A percentile compares a stretch with the other conserved stretches of the same genome.
phyloP scores from a whole-genome alignment of 2,113 vertebrate species.

The Anser brachyrhynchus region DNA sequence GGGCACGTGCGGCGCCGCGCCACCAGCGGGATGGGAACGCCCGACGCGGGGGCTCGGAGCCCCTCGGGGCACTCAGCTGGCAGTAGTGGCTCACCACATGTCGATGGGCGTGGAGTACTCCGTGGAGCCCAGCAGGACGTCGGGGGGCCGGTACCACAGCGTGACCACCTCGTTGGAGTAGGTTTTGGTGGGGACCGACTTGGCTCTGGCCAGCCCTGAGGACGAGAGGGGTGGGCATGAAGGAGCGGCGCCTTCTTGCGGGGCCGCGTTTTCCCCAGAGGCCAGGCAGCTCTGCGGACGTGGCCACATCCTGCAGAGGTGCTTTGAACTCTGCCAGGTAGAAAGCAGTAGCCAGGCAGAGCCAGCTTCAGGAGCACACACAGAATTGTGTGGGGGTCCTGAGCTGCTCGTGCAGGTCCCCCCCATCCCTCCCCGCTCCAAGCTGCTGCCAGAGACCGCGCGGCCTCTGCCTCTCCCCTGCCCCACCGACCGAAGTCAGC shows the following conservation, averaged over 20 bases:
- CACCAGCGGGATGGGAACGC: neutral
- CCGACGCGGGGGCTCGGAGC: fast-evolving
- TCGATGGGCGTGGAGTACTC: slow-evolving; percentile 96
- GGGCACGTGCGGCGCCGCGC: fast-evolving
- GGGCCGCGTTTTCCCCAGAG: fast-evolving
- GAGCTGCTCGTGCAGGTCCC: neutral
- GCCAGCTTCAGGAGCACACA: neutral
- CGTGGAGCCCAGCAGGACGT: slow-evolving; percentile 93
- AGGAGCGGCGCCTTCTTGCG: neutral
- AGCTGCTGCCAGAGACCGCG: too few relatives aligned
- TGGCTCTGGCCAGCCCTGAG: slow-evolving; percentile 91
- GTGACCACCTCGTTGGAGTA: slow-evolving; percentile 98
- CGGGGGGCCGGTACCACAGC: slow-evolving; percentile 94
- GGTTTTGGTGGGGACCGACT: slow-evolving; percentile 95
- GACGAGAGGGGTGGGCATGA: fast-evolving
- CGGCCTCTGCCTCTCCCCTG: neutral
- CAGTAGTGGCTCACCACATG: slow-evolving; percentile 87
- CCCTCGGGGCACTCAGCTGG: fast-evolving
- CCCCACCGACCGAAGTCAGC: slow-evolving; percentile 89
- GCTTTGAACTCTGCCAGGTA: neutral
- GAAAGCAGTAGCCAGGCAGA: neutral
- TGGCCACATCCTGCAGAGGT: neutral
- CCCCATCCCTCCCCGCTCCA: neutral
- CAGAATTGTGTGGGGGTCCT: neutral
- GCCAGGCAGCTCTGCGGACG: neutral